Base-by-base conservation (phyloP, 2,797 vertebrate species). In the Atherinosoma microstoma region DNA sequence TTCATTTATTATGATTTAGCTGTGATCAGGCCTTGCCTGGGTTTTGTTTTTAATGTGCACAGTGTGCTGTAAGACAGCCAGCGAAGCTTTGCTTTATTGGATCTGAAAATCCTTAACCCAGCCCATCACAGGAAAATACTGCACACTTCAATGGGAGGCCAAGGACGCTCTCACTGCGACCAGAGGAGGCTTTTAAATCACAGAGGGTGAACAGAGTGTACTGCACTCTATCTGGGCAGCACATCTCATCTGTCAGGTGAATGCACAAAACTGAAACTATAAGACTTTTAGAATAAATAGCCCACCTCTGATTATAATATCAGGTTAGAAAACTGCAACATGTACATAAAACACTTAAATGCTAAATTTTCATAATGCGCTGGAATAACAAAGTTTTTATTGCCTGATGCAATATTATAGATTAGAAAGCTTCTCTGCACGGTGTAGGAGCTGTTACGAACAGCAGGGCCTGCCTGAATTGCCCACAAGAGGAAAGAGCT, bases 121-220 rank as follows among this genome's bases (percentile, higher is more conserved):
- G 84, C 79, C 80, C 69, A 60, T 86, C 81, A 84, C 59, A 20
- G 67, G 87, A 73, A 93, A 91, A 87, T 86, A 90, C 83, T 77
- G 86, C 75, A 27, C 76, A 70, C 75, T 73, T 84, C 78, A 73
- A 65, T 4, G 22, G 81, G 78, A 84, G 87, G 84, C 85, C 90
- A 91, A 90, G 89, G 87, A 82, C 89, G 77, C 64, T 56, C 80
- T 83, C 85, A 62, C 84, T 65, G 32, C 62, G 73, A 70, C 64
- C 22, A 27, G 66, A 47, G 67, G 75, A 76, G 66, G 84, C 70
- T 77, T 88, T 87, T 89, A 88, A 90, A 90, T 92, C 87, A 82
- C 76, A 75, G 69, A 29, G 58, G 54, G 22, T 40, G 32, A 61
- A 49, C 78, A 59, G n/a, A 4, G 24, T 36, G 62, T 69, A 32